Percentiles rank a stretch among this genome's conserved stretches.
phyloP scores from a whole-genome alignment of 2,888 invertebrate species.

The Actias luna region DNA sequence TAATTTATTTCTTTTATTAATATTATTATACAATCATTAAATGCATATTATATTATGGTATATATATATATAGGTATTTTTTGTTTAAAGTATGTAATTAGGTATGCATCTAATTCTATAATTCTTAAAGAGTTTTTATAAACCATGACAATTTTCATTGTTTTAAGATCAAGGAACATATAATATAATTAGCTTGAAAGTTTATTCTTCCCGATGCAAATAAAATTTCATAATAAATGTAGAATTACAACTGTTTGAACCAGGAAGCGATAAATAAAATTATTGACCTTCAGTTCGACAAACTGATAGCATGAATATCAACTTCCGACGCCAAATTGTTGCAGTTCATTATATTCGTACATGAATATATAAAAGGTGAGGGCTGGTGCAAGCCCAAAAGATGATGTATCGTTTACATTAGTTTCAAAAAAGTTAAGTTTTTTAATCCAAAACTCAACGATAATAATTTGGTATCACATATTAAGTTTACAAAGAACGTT shows the following conservation, averaged over 20 bases:
- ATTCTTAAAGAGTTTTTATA: too few species aligned
- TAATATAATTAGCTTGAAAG: too few species aligned
- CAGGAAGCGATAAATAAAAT: conserved; percentile 4
- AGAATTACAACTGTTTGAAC: not conserved
- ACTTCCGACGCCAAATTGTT: not conserved
- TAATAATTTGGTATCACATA: not conserved
- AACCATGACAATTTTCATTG: too few species aligned
- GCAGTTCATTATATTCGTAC: not conserved
- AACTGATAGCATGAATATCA: not conserved
- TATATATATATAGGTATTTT: too few species aligned
- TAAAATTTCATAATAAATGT: not conserved
- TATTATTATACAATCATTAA: too few species aligned
- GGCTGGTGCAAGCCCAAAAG: not conserved
- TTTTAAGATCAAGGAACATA: too few species aligned
- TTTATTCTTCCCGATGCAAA: not conserved
- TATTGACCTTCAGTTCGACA: conserved; percentile 4
- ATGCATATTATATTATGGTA: too few species aligned
- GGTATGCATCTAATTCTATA: too few species aligned
- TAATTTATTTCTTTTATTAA: too few species aligned
- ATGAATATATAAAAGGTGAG: not conserved
- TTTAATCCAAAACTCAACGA: not conserved
- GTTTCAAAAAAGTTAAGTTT: not conserved
- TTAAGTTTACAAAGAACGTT: too few species aligned
- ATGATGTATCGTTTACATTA: not conserved
- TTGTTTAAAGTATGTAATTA: too few species aligned